phyloP scores from a whole-genome alignment of 2,888 invertebrate genomes.

The Cataglyphis rosenhaueri region DNA sequence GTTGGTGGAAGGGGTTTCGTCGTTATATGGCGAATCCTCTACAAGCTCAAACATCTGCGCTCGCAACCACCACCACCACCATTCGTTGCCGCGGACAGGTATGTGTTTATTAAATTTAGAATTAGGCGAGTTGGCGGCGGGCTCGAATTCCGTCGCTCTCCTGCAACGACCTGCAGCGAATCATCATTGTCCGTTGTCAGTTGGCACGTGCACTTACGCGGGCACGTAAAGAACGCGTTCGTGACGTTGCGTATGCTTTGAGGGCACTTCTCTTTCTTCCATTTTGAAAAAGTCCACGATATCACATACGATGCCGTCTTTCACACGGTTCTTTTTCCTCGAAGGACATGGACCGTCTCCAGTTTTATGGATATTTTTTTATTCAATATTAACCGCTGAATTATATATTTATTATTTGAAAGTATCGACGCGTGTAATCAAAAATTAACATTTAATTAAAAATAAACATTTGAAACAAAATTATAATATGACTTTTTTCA shows the following conservation, averaged over 20 bases:
- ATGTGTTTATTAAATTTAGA: constrained; percentile 81
- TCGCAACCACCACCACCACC: constrained; percentile 9
- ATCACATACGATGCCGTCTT: too few species aligned
- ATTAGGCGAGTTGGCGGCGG: constrained; percentile 72
- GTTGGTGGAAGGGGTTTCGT: constrained; percentile 15
- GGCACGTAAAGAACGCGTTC: constrained; percentile 54
- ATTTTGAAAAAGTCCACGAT: not conserved
- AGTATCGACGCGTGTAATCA: not conserved
- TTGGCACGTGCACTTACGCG: constrained; percentile 57
- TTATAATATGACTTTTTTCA: not conserved
- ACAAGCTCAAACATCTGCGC: constrained; percentile 52
- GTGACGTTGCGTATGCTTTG: not conserved
- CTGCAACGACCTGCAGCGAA: constrained; percentile 61
- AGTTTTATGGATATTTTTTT: not conserved
- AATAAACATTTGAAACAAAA: not conserved
- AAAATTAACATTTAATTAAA: too few species aligned
- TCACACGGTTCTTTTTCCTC: not conserved
- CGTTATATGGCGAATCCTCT: constrained; percentile 22
- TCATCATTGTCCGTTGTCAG: constrained; percentile 61
- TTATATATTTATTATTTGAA: not conserved
- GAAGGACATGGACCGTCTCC: not conserved
- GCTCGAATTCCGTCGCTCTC: constrained; percentile 72
- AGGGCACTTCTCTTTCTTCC: not conserved
- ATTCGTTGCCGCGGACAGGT: constrained; percentile 66
- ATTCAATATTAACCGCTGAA: not conserved